Evolutionary conservation across 2,888 invertebrate genomes (phyloP).

Genomic region (Cosmorhoe ocellata): DNA sequence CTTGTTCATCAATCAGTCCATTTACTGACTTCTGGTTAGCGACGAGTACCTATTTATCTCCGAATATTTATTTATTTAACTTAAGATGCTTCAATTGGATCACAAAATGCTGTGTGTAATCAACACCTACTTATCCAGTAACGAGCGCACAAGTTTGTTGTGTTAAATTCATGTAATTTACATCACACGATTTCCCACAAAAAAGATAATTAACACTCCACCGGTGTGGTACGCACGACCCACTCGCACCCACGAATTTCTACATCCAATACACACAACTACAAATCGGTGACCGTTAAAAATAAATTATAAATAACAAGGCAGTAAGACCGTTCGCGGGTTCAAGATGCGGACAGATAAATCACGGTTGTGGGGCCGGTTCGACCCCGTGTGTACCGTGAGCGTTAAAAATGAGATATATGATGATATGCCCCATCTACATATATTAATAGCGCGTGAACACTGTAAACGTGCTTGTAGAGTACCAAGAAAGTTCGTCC

Average conservation of each 20-base stretch:
- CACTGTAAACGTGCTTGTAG: conserved; percentile 39
- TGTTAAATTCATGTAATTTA: conserved; percentile 35
- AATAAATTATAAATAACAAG: conserved; percentile 82
- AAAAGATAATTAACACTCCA: conserved; percentile 47
- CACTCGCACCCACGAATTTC: conserved; percentile 44
- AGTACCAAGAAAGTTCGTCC: conserved; percentile 3
- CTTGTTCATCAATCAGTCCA: neutral
- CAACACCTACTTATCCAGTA: conserved; percentile 25
- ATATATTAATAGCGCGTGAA: conserved; percentile 49
- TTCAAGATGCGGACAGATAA: conserved; percentile 77
- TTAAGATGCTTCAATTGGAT: conserved; percentile 2
- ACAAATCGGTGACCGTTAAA: conserved; percentile 80
- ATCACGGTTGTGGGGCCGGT: conserved; percentile 61
- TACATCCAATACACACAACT: conserved; percentile 47
- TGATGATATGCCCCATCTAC: conserved; percentile 55
- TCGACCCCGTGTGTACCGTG: conserved; percentile 52
- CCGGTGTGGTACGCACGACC: conserved; percentile 44
- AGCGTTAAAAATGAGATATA: conserved; percentile 69
- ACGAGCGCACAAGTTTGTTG: conserved; percentile 26
- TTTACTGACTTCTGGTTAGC: no score
- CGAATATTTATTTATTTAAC: no score
- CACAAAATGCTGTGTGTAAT: conserved; percentile 14
- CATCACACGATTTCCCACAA: conserved; percentile 35
- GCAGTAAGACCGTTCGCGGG: conserved; percentile 79
- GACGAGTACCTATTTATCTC: no score